Conservation (phyloP, 2,888 invertebrate genomes). For the Cetonia aurata region DNA sequence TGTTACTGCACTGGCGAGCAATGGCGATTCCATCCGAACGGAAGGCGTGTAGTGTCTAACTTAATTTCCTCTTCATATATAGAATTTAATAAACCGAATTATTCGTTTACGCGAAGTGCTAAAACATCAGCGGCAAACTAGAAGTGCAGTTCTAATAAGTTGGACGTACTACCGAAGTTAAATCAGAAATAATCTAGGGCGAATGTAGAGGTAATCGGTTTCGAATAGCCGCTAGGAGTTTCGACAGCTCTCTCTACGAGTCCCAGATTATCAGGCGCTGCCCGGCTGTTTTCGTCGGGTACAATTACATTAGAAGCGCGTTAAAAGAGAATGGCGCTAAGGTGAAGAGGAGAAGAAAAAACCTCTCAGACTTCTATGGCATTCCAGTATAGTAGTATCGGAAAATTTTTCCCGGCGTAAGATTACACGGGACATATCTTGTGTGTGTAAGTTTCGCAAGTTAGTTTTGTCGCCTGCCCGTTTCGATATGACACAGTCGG, state of each 20-base stretch:
- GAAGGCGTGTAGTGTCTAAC: background rate
- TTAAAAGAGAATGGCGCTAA: too few species aligned
- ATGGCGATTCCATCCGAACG: too few species aligned
- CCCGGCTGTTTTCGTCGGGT: slow-evolving; percentile 24
- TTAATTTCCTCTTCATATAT: background rate
- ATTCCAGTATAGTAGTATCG: slow-evolving; percentile 46
- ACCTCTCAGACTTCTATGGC: slow-evolving; percentile 49
- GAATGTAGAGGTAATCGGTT: slow-evolving; percentile 19
- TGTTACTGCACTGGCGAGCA: too few species aligned
- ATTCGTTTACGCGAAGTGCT: background rate
- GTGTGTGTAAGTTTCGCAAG: slow-evolving; percentile 48
- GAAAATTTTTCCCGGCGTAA: slow-evolving; percentile 47
- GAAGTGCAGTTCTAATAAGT: slow-evolving; percentile 1
- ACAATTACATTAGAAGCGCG: slow-evolving; percentile 47
- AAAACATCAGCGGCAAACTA: background rate
- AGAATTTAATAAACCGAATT: slow-evolving; percentile 8
- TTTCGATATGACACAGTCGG: slow-evolving; percentile 42
- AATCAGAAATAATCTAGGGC: slow-evolving; percentile 27
- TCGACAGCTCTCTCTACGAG: too few species aligned
- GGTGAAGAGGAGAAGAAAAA: slow-evolving; percentile 45
- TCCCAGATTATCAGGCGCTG: background rate
- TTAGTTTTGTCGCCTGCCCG: slow-evolving; percentile 51
- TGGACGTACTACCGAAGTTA: slow-evolving; percentile 23
- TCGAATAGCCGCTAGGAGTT: slow-evolving; percentile 11
- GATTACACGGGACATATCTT: slow-evolving; percentile 52